Percentiles rank a stretch among this genome's conserved stretches.
Conservation (phyloP, 2,113 vertebrate species). For the Macrotus californicus region DNA sequence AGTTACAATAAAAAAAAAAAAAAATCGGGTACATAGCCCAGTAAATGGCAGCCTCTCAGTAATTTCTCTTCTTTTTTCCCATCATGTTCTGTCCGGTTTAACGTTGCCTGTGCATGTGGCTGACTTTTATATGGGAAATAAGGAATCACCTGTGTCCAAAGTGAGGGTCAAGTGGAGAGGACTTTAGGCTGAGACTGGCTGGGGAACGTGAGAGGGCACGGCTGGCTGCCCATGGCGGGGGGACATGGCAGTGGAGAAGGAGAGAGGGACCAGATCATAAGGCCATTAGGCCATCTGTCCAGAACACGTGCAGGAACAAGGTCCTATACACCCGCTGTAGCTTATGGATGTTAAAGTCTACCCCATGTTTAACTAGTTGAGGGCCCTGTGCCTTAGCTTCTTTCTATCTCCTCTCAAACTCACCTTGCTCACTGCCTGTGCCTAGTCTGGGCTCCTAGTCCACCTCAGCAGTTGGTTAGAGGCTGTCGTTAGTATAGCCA, state of each 20-base stretch:
- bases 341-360: rapidly evolving
- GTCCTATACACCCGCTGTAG: rapidly evolving
- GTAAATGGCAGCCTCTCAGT: background rate
- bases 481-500: conserved; percentile 52
- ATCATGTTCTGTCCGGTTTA: background rate
- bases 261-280: rapidly evolving
- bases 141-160: background rate
- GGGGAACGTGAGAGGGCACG: too few species aligned
- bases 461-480: conserved; percentile 1
- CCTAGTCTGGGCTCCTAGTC: conserved; percentile 17
- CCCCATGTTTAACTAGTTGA: rapidly evolving
- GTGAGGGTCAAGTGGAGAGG: background rate
- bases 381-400: background rate
- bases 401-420: background rate
- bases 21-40: background rate
- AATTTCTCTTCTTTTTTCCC: background rate
- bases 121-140: background rate
- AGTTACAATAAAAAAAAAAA: background rate
- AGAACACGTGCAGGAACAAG: rapidly evolving
- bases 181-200: background rate
- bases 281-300: background rate
- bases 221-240: rapidly evolving
- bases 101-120: background rate
- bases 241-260: rapidly evolving
- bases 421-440: background rate